phyloP scores from a whole-genome alignment of 1,140 invertebrate species.

The Leptopilina boulardi region DNA sequence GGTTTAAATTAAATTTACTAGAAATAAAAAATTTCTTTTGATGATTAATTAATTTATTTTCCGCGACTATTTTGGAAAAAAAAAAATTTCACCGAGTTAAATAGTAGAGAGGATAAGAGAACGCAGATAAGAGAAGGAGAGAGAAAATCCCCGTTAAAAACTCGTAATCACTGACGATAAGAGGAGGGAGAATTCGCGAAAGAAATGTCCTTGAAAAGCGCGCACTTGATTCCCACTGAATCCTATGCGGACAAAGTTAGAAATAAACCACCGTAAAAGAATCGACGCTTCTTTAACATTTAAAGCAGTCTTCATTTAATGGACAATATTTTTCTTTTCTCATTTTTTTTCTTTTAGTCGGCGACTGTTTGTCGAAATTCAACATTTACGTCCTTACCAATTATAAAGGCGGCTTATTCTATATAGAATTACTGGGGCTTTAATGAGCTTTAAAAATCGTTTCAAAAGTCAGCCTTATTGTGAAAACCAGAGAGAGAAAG shows the following conservation, averaged over 20 bases:
- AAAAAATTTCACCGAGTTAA: not conserved
- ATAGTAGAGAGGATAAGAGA: not conserved
- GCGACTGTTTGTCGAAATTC: conserved; percentile 33
- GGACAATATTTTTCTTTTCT: conserved; percentile 43
- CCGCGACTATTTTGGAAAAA: no score
- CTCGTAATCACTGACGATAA: conserved; percentile 67
- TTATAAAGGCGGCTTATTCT: conserved; percentile 51
- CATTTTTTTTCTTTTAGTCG: not conserved
- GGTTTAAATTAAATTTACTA: no score
- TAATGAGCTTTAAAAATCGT: conserved; percentile 29
- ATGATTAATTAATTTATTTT: no score
- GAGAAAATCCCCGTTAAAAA: conserved; percentile 63
- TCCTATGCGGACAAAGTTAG: conserved; percentile 37
- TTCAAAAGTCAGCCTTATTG: not conserved
- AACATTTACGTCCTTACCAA: conserved; percentile 46
- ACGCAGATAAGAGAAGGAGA: conserved; percentile 23
- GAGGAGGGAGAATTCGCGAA: conserved; percentile 47
- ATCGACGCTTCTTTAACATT: conserved; percentile 45
- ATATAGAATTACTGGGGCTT: conserved; percentile 49
- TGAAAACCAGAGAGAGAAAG: not conserved
- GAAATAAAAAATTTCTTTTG: no score
- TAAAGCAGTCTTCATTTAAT: conserved; percentile 34
- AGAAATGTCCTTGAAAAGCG: conserved; percentile 57
- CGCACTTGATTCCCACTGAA: conserved; percentile 46
- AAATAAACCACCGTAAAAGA: conserved; percentile 41